Percentiles rank a stretch among this genome's conserved stretches.
These are phyloP conservation scores for Poecilia gillii DNA, from an alignment of 2,797 vertebrate genomes.

Conservation along the genomic window DNA sequence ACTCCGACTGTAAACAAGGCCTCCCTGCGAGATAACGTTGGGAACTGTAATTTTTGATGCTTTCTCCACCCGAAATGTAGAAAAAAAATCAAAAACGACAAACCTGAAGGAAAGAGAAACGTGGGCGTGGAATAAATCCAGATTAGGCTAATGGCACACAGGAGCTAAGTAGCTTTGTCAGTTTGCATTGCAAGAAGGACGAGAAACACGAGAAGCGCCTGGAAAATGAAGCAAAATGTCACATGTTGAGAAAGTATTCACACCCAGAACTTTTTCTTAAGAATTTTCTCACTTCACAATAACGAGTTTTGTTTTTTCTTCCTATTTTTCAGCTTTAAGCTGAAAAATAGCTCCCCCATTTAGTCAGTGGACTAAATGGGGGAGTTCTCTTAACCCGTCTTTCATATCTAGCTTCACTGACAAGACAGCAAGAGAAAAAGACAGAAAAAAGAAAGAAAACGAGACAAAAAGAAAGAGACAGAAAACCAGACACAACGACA, in stretches of 20 bases:
- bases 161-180: slow-evolving; percentile 54
- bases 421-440: background rate
- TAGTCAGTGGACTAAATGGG: background rate
- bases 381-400: background rate
- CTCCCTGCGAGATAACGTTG: background rate
- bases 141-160: slow-evolving; percentile 21
- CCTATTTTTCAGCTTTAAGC: background rate
- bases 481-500: too few relatives aligned
- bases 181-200: slow-evolving; percentile 35
- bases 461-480: too few relatives aligned
- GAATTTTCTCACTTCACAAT: background rate
- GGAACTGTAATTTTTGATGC: background rate
- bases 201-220: background rate
- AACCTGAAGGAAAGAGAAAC: background rate
- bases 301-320: background rate
- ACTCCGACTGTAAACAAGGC: background rate
- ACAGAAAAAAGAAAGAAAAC: background rate
- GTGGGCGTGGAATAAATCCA: background rate
- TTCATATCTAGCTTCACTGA: background rate
- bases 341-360: too few relatives aligned
- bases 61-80: background rate
- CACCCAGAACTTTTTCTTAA: background rate
- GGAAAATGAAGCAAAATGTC: background rate
- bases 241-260: background rate
- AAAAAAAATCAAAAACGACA: background rate